Evolutionary conservation across 2,797 vertebrate genomes (phyloP), one percentile per base, ranked within the genome.

Genomic region (Sebastolobus alascanus): DNA sequence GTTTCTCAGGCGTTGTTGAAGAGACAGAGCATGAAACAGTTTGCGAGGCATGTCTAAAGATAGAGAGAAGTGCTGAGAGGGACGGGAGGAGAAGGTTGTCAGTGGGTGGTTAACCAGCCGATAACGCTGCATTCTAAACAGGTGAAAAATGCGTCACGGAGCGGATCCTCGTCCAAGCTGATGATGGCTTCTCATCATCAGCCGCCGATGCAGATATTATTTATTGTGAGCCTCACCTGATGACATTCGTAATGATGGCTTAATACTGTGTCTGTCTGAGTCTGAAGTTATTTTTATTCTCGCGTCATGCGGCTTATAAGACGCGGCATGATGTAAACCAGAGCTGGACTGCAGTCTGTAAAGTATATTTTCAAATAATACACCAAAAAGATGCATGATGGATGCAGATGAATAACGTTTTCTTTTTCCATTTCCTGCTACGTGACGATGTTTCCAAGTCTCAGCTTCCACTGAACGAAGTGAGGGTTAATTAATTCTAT

Each of bases 11-110:
- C 56, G 14, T 82, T 31, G 70, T 29, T 77, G 84, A 77, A 73
- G 86, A 88, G 89, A 89, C 85, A 79, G 85, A 88, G 84, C 77
- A 73, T 91, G 88, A 91, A 92, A 87, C 91, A 83, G 84, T 91
- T 93, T 73, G 65, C 83, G 58, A 90, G 85, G 87, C 85, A 90
- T 87, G 77, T 91, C 90, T 91, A 90, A 90, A 91, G 92, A 90
- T 88, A 89, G 88, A 72, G 85, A 85, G 86, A 78, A 60, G 85
- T 84, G 82, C 79, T 38, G 80, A 83, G 85, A 88, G 77, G 77
- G 73, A 85, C 25, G 20, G 63, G 72, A 55, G 46, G 75, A 82
- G 85, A 77, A 80, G 84, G 85, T 46, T 82, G 89, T 74, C 70
- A 38, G 89, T 87, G 86, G 88, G 90, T 85, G 89, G 87, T 85